phyloP scores from a whole-genome alignment of 2,888 invertebrate species.

The Cephus spinipes region DNA sequence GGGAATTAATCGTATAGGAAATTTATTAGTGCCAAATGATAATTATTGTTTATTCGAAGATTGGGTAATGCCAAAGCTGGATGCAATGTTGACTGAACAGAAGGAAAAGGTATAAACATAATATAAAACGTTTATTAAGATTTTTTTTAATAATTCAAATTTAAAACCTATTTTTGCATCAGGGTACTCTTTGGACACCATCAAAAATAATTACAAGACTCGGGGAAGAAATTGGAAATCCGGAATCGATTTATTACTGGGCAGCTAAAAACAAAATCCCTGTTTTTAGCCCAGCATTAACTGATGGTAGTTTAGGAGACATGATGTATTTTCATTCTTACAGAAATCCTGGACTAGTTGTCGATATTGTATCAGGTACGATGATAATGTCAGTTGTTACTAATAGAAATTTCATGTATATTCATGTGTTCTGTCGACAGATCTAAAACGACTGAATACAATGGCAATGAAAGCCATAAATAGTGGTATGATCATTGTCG shows the following conservation, averaged over 20 bases:
- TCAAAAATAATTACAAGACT: slow-evolving; percentile 86
- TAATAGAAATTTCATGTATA: background rate
- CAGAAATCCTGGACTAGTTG: slow-evolving; percentile 88
- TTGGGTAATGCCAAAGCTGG: slow-evolving; percentile 94
- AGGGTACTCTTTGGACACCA: slow-evolving; percentile 88
- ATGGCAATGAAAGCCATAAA: slow-evolving; percentile 94
- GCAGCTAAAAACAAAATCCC: slow-evolving; percentile 97
- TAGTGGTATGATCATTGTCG: slow-evolving; percentile 96
- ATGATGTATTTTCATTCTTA: slow-evolving; percentile 99
- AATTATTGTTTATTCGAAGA: slow-evolving; percentile 98
- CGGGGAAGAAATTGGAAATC: slow-evolving; percentile 91
- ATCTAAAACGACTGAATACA: slow-evolving; percentile 88
- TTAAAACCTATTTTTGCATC: background rate
- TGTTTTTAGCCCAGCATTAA: slow-evolving; percentile 96
- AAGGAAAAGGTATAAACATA: slow-evolving; percentile 69
- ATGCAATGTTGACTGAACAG: slow-evolving; percentile 92
- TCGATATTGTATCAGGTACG: slow-evolving; percentile 89
- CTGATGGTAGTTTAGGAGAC: slow-evolving; percentile 97
- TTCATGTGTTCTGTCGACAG: slow-evolving; percentile 64
- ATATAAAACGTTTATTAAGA: background rate
- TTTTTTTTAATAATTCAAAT: background rate
- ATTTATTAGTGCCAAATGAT: slow-evolving; percentile 96
- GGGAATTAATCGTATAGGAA: slow-evolving; percentile 92
- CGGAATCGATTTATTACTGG: slow-evolving; percentile 96
- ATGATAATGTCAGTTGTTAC: slow-evolving; percentile 1